Base-by-base conservation (phyloP, 2,888 invertebrate genomes). In the Barypeithes pellucidus region DNA sequence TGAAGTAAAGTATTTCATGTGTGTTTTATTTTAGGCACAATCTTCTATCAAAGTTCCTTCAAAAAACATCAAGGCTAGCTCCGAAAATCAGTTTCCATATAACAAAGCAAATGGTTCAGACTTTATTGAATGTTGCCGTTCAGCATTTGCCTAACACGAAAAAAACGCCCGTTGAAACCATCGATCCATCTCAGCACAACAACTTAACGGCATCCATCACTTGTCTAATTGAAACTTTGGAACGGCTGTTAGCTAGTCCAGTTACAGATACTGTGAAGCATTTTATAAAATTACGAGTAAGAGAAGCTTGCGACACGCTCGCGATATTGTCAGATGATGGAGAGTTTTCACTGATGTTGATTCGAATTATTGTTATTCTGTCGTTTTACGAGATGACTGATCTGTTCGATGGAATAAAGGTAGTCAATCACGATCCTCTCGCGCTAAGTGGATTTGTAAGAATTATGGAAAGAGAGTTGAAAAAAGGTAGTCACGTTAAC, bases 371-470 rank as follows among this genome's bases (percentile, higher is more conserved):
- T 41, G 67, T 73, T 8, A 75, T 75, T 41, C 60, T 75, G 61
- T 72, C 75, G 1, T 75, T 75, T 41, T 75, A 70, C 39, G 73
- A 75, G 50, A 71, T 72, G 65, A 75, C 72, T 18, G 72, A 75
- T 8, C 39, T 75, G 7, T 75, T 75, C 45, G 72, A 75, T 63
- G 75, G 75, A 11, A 72, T 75, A n/a, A 71, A 71, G 29, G 72
- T 75, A 2, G 72, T 75, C 8, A 75, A 75, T 45, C 75, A 75
- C 20, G 72, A 75, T 57, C 71, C 75, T 8, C 54, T 72, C 33
- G 72, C 72, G 1, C 57, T 75, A 24, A 75, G 75, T 57, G 75
- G 75, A 9, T 72, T 75, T 33, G 62, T 67, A 33, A 62, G 52
- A 68, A 74, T 74, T 39, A 43, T 74, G 20, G 74, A 74, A 24